phyloP scores from a whole-genome alignment of 2,113 vertebrate genomes.

The Miniopterus natalensis region DNA sequence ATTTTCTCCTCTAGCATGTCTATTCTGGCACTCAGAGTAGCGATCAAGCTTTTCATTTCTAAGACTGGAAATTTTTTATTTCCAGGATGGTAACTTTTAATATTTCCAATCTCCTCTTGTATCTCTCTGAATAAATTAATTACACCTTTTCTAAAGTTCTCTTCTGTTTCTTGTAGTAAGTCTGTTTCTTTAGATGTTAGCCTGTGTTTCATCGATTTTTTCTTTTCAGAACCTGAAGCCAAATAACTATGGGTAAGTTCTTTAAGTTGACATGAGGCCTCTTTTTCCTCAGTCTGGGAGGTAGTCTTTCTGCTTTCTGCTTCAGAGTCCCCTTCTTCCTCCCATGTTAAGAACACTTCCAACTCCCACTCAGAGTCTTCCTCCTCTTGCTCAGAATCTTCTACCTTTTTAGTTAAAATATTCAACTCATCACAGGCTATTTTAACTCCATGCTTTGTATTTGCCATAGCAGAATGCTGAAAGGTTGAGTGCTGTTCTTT shows the following conservation, averaged over 20 bases:
- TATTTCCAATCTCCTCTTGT: neutral
- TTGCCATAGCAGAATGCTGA: neutral
- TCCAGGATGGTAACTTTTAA: neutral
- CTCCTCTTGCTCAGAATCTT: constrained; percentile 18
- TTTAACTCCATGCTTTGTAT: neutral
- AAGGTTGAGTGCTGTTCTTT: neutral
- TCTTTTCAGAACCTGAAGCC: neutral
- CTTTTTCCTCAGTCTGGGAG: neutral
- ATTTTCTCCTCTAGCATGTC: neutral
- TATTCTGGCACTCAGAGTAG: neutral
- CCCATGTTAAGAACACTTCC: neutral
- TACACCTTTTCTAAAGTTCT: constrained; percentile 49
- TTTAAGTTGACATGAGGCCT: neutral
- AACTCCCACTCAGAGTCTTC: neutral
- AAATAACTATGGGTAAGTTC: neutral
- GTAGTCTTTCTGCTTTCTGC: neutral
- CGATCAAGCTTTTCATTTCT: neutral
- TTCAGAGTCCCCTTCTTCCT: neutral
- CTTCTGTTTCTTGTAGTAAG: constrained; percentile 27
- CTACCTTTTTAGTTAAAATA: neutral
- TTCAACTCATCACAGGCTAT: neutral
- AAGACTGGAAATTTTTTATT: neutral
- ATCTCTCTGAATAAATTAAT: constrained; percentile 27
- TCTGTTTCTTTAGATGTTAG: neutral
- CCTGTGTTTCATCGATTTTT: neutral